These are phyloP conservation scores for Drepanosiphum platanoidis DNA, from an alignment of 2,888 invertebrate species.

Conservation along the genomic window DNA sequence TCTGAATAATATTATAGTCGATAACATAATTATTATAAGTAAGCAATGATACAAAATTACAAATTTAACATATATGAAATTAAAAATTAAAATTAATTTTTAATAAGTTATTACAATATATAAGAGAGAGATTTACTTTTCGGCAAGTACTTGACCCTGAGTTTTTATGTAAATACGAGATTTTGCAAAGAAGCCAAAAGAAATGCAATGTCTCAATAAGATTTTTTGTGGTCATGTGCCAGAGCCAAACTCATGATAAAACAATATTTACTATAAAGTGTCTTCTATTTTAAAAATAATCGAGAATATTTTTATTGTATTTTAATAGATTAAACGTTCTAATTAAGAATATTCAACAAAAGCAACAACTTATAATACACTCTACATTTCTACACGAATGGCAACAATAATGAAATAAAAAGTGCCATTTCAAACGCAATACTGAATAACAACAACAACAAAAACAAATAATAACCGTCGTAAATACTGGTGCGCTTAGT, in stretches of 20 bases:
- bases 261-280: slow-evolving; percentile 8
- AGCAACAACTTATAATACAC: background rate
- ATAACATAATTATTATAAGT: background rate
- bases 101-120: too few species aligned
- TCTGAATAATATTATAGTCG: background rate
- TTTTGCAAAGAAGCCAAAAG: slow-evolving; percentile 9
- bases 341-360: background rate
- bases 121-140: too few species aligned
- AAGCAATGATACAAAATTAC: background rate
- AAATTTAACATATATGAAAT: too few species aligned
- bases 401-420: background rate
- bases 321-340: background rate
- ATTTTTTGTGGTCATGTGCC: background rate
- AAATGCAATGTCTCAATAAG: background rate
- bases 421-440: too few species aligned
- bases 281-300: slow-evolving; percentile 8
- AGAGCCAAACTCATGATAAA: slow-evolving; percentile 1
- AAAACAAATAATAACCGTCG: background rate
- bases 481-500: too few species aligned
- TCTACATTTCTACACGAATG: background rate
- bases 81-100: too few species aligned
- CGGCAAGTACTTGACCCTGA: background rate
- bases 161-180: background rate
- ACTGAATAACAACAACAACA: background rate
- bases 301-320: background rate